Evolutionary conservation across 2,888 invertebrate species (phyloP), one percentile per base, ranked within the genome.

Genomic region (Phaedon cochleariae): DNA sequence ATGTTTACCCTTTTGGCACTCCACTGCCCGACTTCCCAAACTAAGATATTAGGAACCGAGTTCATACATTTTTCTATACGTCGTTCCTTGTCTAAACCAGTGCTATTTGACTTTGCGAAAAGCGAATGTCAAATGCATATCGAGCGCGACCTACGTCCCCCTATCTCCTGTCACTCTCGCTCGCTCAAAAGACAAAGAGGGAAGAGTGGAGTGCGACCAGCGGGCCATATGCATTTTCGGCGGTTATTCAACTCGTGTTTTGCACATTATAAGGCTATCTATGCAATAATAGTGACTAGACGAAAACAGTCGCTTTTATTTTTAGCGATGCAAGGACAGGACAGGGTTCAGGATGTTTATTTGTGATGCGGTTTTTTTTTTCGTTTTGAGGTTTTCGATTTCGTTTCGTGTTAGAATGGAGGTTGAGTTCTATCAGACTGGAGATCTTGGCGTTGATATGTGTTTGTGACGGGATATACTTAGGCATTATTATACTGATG

Each of bases 211-310:
- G 5, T 18, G 12, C 2, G 52, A 10, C 37, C 18, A 9, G 48
- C 18, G 62, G 68, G 41, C 75, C 73, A 76, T 77, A 69, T 76
- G 78, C 78, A 79, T 76, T 80, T 78, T 78, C 74, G 76, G 77
- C 74, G 80, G 81, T 81, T 81, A 80, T 80, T 81, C 81, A 81
- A 81, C 81, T 76, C 81, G 73, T 79, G 79, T 81, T 80, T 80
- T 79, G 79, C 75, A 75, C 77, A 77, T 78, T 77, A 76, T 78
- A 74, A 62, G 74, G 78, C 79, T 81, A 81, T 81, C 82, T 82
- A 81, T 82, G 80, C 81, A 82, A 81, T 81, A 82, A 81, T 82
- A 81, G 82, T 76, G 81, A 81, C 81, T 81, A 82, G 82, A 81
- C 81, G 79, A 82, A 78, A 79, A 77, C 74, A 76, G 77, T 78